These are phyloP conservation scores for Coilia nasus DNA, from an alignment of 2,797 vertebrate species.

Conservation along the genomic window DNA sequence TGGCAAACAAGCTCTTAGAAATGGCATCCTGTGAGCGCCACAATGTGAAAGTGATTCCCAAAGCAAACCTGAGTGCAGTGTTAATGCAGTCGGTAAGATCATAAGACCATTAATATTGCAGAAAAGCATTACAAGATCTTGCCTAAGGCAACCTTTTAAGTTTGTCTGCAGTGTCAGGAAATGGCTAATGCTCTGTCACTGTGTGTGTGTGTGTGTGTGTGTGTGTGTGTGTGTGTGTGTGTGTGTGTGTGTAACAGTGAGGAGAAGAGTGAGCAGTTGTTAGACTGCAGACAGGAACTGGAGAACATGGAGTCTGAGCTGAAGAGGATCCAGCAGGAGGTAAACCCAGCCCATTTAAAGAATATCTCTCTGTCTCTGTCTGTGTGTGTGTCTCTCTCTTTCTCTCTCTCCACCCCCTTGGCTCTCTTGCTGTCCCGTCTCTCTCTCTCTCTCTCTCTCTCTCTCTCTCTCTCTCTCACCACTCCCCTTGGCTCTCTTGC, in stretches of 20 bases:
- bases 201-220: constrained; percentile 1
- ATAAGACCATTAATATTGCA: background rate
- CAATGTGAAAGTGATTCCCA: background rate
- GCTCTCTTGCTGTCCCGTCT: too few species aligned
- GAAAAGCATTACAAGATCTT: background rate
- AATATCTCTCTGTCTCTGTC: background rate
- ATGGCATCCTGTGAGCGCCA: background rate
- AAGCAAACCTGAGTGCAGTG: background rate
- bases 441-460: too few species aligned
- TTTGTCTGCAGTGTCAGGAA: background rate
- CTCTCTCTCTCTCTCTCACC: background rate
- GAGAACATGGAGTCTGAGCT: constrained; percentile 91
- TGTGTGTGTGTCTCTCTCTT: too few species aligned
- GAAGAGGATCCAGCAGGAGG: constrained; percentile 94
- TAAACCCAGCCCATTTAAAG: constrained; percentile 51
- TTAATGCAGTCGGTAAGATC: background rate
- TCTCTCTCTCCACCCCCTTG: too few species aligned
- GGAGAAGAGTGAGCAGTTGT: constrained; percentile 95
- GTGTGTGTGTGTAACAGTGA: constrained; percentile 76
- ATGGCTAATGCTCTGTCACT: constrained; percentile 25
- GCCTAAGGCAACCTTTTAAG: background rate
- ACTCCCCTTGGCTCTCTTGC: too few species aligned
- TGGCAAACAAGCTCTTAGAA: background rate
- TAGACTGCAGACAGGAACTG: constrained; percentile 95
- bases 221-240: constrained; percentile 38